Evolutionary conservation across 2,113 vertebrate species (phyloP).

Genomic region (Hippolais icterina): DNA sequence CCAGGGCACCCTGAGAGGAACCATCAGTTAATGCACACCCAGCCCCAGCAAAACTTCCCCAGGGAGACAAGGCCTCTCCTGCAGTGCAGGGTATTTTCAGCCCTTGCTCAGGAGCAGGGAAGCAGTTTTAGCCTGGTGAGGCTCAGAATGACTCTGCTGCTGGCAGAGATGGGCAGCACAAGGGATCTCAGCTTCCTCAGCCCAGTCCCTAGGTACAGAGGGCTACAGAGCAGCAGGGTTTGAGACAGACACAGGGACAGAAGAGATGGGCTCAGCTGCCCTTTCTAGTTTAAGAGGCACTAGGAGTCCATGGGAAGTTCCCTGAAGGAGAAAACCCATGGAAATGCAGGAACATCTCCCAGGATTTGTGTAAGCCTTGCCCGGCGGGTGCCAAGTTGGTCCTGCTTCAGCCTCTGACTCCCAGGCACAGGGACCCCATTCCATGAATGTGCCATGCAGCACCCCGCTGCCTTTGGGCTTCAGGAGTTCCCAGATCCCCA

Average conservation of each 20-base stretch:
- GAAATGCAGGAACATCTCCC: not conserved
- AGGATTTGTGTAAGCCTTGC: not conserved
- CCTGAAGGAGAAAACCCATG: not conserved
- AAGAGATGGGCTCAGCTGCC: not conserved
- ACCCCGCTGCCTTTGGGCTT: rapidly evolving
- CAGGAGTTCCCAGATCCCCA: not conserved
- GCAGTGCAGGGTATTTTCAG: not conserved
- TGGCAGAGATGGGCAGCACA: not conserved
- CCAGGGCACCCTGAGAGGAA: not conserved
- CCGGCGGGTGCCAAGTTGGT: not conserved
- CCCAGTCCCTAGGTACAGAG: not conserved
- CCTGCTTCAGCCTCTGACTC: not conserved
- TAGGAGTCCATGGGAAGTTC: not conserved
- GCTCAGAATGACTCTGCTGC: not conserved
- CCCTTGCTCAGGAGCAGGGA: not conserved
- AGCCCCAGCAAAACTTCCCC: not conserved
- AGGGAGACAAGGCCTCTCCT: rapidly evolving
- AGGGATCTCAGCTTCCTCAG: not conserved
- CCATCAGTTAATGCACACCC: not conserved
- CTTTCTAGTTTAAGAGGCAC: not conserved
- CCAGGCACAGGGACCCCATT: not conserved
- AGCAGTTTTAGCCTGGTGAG: not conserved
- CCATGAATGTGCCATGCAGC: rapidly evolving
- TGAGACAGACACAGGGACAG: not conserved
- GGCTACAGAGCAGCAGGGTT: not conserved